These are phyloP conservation scores for Lypha dubia DNA, from an alignment of 2,888 invertebrate species.

Conservation along the genomic window DNA sequence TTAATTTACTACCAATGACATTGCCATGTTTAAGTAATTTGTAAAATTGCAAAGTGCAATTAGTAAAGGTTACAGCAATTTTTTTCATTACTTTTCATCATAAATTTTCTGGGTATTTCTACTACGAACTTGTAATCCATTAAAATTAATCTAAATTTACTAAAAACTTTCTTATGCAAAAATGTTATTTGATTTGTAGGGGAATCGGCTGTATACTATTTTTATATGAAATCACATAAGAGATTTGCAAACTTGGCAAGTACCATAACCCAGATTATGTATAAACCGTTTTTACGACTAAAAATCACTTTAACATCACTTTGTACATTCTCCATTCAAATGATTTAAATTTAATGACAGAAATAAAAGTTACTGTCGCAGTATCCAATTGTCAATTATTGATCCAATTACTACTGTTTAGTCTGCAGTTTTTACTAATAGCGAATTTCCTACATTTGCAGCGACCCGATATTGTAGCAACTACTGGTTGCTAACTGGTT, in stretches of 20 bases:
- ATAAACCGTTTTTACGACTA: neutral
- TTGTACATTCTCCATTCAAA: too few species aligned
- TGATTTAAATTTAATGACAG: neutral
- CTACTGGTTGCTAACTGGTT: neutral
- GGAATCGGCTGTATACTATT: neutral
- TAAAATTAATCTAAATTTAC: neutral
- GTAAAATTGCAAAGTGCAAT: too few species aligned
- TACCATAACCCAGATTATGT: neutral
- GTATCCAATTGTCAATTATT: constrained; percentile 29
- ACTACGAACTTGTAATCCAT: neutral
- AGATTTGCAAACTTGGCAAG: neutral
- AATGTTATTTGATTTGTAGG: too few species aligned
- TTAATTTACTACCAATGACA: too few species aligned
- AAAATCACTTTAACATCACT: too few species aligned
- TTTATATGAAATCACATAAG: neutral
- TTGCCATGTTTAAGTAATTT: too few species aligned
- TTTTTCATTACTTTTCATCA: too few species aligned
- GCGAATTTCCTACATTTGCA: neutral
- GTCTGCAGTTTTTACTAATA: neutral
- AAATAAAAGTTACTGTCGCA: constrained; percentile 40
- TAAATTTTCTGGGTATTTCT: too few species aligned
- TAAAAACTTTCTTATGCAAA: too few species aligned
- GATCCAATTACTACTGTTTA: constrained; percentile 23
- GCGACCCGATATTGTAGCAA: neutral
- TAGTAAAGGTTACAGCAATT: too few species aligned